phyloP scores from a whole-genome alignment of 64 coral and sea anemone species.

The Porites lutea region DNA sequence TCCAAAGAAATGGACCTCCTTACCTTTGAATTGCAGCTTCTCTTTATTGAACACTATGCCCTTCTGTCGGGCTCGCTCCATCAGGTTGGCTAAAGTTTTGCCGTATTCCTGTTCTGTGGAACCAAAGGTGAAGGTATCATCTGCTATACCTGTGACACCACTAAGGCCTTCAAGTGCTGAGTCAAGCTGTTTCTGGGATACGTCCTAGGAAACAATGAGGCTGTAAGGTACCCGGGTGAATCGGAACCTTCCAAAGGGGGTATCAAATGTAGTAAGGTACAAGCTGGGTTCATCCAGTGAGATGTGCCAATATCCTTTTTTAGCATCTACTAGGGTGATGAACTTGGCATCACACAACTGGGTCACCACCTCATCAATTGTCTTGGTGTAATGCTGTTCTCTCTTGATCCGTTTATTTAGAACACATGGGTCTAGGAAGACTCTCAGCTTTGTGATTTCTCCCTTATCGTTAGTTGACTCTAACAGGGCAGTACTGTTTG shows the following conservation, averaged over 20 bases:
- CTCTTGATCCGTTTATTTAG: conserved; percentile 63
- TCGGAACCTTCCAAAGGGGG: conserved; percentile 29
- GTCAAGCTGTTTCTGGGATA: conserved; percentile 72
- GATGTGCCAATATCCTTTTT: conserved; percentile 72
- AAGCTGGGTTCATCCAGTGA: conserved; percentile 61
- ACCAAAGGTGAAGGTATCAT: conserved; percentile 52
- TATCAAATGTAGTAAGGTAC: conserved; percentile 36
- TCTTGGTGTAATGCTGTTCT: conserved; percentile 64
- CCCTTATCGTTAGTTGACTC: conserved; percentile 55
- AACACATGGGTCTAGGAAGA: conserved; percentile 47
- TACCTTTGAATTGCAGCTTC: conserved; percentile 53
- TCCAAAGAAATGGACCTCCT: conserved; percentile 37
- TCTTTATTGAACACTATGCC: conserved; percentile 38
- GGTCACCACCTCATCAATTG: conserved; percentile 45
- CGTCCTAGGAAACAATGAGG: conserved; percentile 48
- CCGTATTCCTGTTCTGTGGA: conserved; percentile 41
- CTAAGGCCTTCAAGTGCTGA: conserved; percentile 15
- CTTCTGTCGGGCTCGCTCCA: conserved; percentile 5
- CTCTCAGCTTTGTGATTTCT: conserved; percentile 41
- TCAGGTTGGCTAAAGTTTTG: not conserved
- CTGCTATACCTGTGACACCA: conserved; percentile 51
- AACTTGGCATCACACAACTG: conserved; percentile 43
- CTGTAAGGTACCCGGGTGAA: conserved; percentile 61
- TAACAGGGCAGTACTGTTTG: conserved; percentile 47
- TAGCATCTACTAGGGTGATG: conserved; percentile 49